Evolutionary conservation across 64 coral and sea anemone species (phyloP).

Genomic region (Orbicella faveolata): DNA sequence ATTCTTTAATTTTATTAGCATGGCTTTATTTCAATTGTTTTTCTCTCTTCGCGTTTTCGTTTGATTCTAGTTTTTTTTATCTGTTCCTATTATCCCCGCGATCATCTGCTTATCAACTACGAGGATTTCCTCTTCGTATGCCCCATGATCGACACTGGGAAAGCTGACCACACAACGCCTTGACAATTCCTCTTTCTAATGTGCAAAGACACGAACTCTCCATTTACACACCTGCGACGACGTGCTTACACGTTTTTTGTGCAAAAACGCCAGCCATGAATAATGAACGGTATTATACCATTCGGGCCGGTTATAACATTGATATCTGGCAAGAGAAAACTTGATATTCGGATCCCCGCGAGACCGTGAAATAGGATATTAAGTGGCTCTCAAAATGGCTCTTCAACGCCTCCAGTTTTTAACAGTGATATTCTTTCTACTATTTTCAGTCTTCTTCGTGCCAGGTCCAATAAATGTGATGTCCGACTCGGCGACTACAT

Average conservation of each 20-base stretch:
- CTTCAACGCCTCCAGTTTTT: neutral
- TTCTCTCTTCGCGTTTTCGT: neutral
- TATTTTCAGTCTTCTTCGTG: neutral
- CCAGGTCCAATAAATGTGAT: neutral
- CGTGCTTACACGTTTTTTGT: neutral
- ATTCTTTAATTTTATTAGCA: no score
- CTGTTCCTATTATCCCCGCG: neutral
- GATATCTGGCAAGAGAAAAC: neutral
- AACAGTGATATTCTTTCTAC: neutral
- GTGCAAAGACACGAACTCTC: neutral
- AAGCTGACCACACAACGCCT: slow-evolving; percentile 6
- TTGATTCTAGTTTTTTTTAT: neutral
- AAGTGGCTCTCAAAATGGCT: neutral
- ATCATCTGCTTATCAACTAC: neutral
- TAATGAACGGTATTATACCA: neutral
- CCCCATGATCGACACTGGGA: neutral
- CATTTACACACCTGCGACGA: slow-evolving; percentile 8
- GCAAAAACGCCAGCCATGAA: neutral
- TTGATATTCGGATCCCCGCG: neutral
- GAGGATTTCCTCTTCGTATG: neutral
- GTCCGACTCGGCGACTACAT: neutral
- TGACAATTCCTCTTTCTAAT: neutral
- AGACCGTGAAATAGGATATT: neutral
- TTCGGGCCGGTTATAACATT: neutral
- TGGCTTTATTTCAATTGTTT: no score